Percentiles rank a stretch among this genome's conserved stretches.
phyloP scores from a whole-genome alignment of 2,888 invertebrate genomes.

The Agrypnus murinus region DNA sequence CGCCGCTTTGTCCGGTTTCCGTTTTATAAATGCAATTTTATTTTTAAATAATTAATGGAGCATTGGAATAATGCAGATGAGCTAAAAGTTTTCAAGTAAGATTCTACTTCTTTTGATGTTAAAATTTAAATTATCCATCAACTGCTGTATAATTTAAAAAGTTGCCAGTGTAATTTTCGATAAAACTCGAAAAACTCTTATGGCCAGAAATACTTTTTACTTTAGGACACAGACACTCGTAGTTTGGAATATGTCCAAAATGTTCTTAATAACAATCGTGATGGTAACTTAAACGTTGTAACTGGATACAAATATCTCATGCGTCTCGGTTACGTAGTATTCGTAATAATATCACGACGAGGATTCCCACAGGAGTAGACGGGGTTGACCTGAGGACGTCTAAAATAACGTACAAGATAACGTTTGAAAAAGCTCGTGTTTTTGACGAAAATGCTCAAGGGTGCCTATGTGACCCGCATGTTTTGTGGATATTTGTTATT shows the following conservation, averaged over 20 bases:
- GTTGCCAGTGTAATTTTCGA: neutral
- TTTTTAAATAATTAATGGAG: constrained; percentile 23
- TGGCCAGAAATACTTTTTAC: neutral
- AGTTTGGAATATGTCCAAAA: neutral
- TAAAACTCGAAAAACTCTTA: neutral
- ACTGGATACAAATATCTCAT: constrained; percentile 22
- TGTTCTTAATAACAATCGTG: neutral
- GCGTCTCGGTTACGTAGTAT: constrained; percentile 33
- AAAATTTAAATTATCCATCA: constrained; percentile 25
- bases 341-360: constrained; percentile 41
- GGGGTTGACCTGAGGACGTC: constrained; percentile 47
- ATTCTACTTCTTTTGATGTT: constrained; percentile 22
- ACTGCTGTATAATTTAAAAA: constrained; percentile 26
- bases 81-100: constrained; percentile 12
- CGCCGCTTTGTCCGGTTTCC: constrained; percentile 33
- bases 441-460: constrained; percentile 48
- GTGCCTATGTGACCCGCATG: constrained; percentile 44
- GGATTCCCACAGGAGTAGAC: constrained; percentile 34
- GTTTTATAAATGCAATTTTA: constrained; percentile 36
- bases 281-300: constrained; percentile 17
- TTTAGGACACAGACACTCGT: neutral
- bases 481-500: constrained; percentile 33
- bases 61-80: constrained; percentile 19
- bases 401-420: constrained; percentile 47
- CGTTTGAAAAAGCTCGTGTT: constrained; percentile 44